Evolutionary conservation across 2,797 vertebrate genomes (phyloP).

Genomic region (Erpetoichthys calabaricus): DNA sequence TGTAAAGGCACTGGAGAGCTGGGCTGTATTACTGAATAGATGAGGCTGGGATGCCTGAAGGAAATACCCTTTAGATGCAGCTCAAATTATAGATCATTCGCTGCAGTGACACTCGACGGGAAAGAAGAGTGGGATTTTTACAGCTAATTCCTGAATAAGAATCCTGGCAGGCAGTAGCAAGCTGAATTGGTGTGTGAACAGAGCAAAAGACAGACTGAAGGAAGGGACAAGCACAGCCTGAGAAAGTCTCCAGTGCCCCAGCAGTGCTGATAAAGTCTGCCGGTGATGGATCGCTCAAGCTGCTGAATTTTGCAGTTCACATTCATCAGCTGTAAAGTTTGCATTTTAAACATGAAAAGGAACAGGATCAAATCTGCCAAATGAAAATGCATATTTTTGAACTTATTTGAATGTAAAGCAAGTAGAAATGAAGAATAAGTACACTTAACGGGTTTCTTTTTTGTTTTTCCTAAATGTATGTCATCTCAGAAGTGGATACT

Average conservation of each 20-base stretch:
- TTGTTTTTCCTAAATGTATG: too few species aligned
- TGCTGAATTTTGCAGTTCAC: constrained; percentile 25
- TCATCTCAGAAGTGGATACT: constrained; percentile 15
- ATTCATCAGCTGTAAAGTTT: background rate
- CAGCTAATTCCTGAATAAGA: constrained; percentile 38
- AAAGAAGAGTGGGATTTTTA: constrained; percentile 30
- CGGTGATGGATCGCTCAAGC: constrained; percentile 30
- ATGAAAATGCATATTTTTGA: too few species aligned
- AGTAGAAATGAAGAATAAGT: too few species aligned
- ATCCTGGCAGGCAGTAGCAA: constrained; percentile 13
- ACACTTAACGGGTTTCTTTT: too few species aligned
- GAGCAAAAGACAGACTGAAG: constrained; percentile 12
- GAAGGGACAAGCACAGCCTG: constrained; percentile 20
- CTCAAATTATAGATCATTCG: constrained; percentile 62
- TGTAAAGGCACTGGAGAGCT: constrained; percentile 24
- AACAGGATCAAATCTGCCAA: too few species aligned
- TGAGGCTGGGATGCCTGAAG: constrained; percentile 50
- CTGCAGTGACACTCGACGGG: constrained; percentile 37
- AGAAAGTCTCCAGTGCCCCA: constrained; percentile 23
- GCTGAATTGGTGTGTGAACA: constrained; percentile 22
- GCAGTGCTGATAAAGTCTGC: constrained; percentile 31
- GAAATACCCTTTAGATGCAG: constrained; percentile 69
- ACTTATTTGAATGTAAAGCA: too few species aligned
- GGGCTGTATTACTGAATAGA: constrained; percentile 44
- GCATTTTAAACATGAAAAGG: too few species aligned